Conservation (phyloP, 2,888 invertebrate species). For the Polydrusus tereticollis region DNA sequence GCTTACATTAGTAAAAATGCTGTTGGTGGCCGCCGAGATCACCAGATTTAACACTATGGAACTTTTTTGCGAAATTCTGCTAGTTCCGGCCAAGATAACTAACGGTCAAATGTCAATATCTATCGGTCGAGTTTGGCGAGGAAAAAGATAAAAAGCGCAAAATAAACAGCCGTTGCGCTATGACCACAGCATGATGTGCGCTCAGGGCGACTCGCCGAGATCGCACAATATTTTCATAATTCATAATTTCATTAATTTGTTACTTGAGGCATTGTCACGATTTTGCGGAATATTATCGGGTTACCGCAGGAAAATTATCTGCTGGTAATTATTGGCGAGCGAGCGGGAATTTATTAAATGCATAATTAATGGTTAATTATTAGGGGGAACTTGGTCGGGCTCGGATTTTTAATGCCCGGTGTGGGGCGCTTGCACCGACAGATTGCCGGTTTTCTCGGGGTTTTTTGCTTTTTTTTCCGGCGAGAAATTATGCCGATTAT, state of each 20-base stretch:
- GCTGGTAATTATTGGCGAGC: conserved; percentile 64
- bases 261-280: conserved; percentile 69
- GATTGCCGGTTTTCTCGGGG: background rate
- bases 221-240: conserved; percentile 67
- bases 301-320: conserved; percentile 60
- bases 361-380: conserved; percentile 68
- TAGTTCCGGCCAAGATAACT: background rate
- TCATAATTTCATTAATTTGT: conserved; percentile 70
- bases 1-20: too few relatives aligned
- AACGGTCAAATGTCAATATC: conserved; percentile 40
- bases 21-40: background rate
- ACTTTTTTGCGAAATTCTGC: background rate
- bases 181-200: conserved; percentile 40
- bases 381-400: conserved; percentile 44
- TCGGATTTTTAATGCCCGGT: conserved; percentile 24
- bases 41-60: background rate
- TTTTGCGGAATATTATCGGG: conserved; percentile 68
- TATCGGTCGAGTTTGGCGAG: conserved; percentile 15
- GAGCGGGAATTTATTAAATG: conserved; percentile 65
- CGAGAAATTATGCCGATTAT: conserved; percentile 6
- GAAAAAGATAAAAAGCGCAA: conserved; percentile 9
- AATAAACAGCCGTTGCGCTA: conserved; percentile 40
- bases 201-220: conserved; percentile 51
- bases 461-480: background rate
- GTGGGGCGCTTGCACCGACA: conserved; percentile 8